Percentiles rank a stretch among this genome's conserved stretches.
Conservation (phyloP, 2,888 invertebrate genomes). For the Lasioglossum pauxillum region DNA sequence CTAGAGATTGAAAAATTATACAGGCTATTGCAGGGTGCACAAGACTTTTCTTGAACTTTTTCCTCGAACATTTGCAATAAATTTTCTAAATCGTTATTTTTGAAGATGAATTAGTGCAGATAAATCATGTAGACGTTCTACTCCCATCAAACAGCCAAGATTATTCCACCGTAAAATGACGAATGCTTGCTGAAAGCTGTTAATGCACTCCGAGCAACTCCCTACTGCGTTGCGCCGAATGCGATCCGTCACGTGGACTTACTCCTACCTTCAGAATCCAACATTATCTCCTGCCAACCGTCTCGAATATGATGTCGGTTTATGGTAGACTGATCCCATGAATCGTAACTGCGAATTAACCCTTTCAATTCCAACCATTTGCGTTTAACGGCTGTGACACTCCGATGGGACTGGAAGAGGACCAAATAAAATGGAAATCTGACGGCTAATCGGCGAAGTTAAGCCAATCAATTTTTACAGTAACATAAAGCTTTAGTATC, state of each 20-base stretch:
- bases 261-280: constrained; percentile 46
- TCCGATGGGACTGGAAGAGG: constrained; percentile 21
- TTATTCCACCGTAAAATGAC: constrained; percentile 34
- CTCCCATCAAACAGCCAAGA: constrained; percentile 19
- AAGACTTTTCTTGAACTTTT: background rate
- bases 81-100: background rate
- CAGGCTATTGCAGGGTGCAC: background rate
- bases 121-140: background rate
- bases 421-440: constrained; percentile 34
- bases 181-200: constrained; percentile 41
- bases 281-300: constrained; percentile 47
- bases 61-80: background rate
- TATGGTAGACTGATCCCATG: constrained; percentile 52
- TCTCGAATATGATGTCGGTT: constrained; percentile 48
- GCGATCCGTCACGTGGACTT: constrained; percentile 51
- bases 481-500: background rate
- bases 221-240: constrained; percentile 28
- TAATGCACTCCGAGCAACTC: constrained; percentile 35
- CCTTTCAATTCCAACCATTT: constrained; percentile 47
- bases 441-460: constrained; percentile 14
- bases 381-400: constrained; percentile 38
- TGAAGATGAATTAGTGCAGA: no score
- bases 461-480: background rate
- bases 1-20: background rate
- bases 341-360: constrained; percentile 60